Conservation (phyloP, 2,888 invertebrate species). For the Agriotes lineatus region DNA sequence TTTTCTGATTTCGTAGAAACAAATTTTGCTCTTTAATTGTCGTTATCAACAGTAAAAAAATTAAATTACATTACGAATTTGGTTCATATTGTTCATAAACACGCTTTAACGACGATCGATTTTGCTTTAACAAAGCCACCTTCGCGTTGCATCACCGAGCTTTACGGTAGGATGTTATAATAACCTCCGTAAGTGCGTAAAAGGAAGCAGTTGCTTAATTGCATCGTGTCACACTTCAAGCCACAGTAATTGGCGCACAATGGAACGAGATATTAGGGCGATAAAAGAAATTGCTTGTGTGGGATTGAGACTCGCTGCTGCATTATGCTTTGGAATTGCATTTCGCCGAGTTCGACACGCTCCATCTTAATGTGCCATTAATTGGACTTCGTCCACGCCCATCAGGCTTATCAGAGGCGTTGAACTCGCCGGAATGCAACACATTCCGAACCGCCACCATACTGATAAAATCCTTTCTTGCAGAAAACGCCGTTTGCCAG, state of each 20-base stretch:
- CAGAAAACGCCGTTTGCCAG: conserved; percentile 87
- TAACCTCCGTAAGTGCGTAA: not conserved
- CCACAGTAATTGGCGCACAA: conserved; percentile 11
- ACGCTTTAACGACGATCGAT: no score
- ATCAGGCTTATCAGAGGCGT: not conserved
- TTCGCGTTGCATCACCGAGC: no score
- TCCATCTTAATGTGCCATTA: not conserved
- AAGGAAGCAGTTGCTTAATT: not conserved
- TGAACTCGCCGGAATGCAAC: not conserved
- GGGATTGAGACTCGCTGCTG: conserved; percentile 7
- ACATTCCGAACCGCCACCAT: not conserved
- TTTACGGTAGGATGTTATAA: no score
- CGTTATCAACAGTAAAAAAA: no score
- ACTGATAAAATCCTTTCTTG: conserved; percentile 55
- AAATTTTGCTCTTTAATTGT: no score
- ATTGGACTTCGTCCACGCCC: no score
- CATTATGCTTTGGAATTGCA: not conserved
- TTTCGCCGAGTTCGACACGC: not conserved
- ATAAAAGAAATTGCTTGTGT: conserved; percentile 13
- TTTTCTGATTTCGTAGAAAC: no score
- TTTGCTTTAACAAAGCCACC: no score
- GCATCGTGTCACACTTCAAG: conserved; percentile 2
- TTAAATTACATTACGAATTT: no score
- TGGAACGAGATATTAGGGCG: not conserved
- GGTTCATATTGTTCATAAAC: no score